Evolutionary conservation across 1,140 invertebrate species (phyloP).

Genomic region (Apis cerana): DNA sequence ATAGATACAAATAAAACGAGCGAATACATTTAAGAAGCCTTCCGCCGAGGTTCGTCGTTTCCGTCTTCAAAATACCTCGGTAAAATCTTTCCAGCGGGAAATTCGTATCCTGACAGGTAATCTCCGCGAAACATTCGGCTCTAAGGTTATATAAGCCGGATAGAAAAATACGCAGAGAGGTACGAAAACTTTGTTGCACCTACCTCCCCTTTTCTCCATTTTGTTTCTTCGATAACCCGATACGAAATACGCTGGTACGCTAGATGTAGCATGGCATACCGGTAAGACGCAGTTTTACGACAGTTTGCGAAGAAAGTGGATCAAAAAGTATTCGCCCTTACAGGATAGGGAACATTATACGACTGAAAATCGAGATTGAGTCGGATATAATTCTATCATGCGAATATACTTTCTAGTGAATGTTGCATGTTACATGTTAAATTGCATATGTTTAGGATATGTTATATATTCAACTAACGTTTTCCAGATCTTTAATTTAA

Average conservation of each 20-base stretch:
- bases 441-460: too few relatives aligned
- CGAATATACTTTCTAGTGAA: background rate
- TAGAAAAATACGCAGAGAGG: slow-evolving; percentile 41
- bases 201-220: background rate
- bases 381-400: background rate
- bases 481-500: too few relatives aligned
- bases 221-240: slow-evolving; percentile 45
- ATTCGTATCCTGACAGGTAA: slow-evolving; percentile 63
- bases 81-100: slow-evolving; percentile 44
- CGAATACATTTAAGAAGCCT: slow-evolving; percentile 34
- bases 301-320: slow-evolving; percentile 54
- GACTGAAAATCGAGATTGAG: background rate
- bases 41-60: slow-evolving; percentile 8
- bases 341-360: slow-evolving; percentile 16
- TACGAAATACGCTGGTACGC: slow-evolving; percentile 42
- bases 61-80: background rate
- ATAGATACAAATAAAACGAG: background rate
- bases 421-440: too few relatives aligned
- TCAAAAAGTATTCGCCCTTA: slow-evolving; percentile 23
- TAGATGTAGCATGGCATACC: background rate
- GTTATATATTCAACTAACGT: too few relatives aligned
- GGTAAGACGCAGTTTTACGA: slow-evolving; percentile 49
- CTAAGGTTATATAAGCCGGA: slow-evolving; percentile 55
- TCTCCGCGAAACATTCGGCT: slow-evolving; percentile 58
- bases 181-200: slow-evolving; percentile 51